Percentiles rank a stretch among this genome's conserved stretches.
These are phyloP conservation scores for Ommatoiulus sabulosus DNA, from an alignment of 2,888 invertebrate genomes.

Conservation along the genomic window DNA sequence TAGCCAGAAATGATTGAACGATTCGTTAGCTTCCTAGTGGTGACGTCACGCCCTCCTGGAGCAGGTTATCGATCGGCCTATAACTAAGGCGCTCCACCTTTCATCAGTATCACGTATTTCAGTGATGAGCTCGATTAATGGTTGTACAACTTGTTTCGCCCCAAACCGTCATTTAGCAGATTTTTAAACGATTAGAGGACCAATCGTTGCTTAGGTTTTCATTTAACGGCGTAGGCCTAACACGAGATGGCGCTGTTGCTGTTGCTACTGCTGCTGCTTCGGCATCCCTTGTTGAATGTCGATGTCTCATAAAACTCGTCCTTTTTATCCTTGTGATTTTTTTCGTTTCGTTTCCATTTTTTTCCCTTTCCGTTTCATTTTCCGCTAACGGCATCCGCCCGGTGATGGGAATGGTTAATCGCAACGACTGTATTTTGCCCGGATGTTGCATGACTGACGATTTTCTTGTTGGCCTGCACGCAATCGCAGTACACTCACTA, in stretches of 20 bases:
- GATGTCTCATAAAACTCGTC: slow-evolving; percentile 21
- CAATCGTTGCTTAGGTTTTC: background rate
- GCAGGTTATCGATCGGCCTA: background rate
- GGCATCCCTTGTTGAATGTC: slow-evolving; percentile 11
- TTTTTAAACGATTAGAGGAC: background rate
- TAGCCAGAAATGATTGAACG: no score
- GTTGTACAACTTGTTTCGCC: slow-evolving; percentile 24
- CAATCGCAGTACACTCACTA: slow-evolving; percentile 54
- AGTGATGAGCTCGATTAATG: background rate
- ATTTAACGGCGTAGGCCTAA: slow-evolving; percentile 12
- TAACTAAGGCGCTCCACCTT: background rate
- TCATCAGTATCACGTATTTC: background rate
- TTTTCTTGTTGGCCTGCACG: slow-evolving; percentile 56
- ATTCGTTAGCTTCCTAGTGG: background rate
- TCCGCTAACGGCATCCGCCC: slow-evolving; percentile 29
- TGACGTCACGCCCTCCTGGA: background rate
- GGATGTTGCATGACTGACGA: slow-evolving; percentile 50
- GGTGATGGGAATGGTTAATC: slow-evolving; percentile 56
- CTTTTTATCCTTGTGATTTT: background rate
- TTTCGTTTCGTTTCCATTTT: background rate
- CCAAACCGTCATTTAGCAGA: slow-evolving; percentile 9
- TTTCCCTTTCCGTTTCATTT: background rate
- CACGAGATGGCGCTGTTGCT: slow-evolving; percentile 23
- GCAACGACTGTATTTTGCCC: slow-evolving; percentile 54
- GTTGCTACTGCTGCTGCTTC: background rate